A percentile compares a stretch with the other conserved stretches of the same genome.
phyloP scores from a whole-genome alignment of 1,140 invertebrate species.

The Nymphalis io region DNA sequence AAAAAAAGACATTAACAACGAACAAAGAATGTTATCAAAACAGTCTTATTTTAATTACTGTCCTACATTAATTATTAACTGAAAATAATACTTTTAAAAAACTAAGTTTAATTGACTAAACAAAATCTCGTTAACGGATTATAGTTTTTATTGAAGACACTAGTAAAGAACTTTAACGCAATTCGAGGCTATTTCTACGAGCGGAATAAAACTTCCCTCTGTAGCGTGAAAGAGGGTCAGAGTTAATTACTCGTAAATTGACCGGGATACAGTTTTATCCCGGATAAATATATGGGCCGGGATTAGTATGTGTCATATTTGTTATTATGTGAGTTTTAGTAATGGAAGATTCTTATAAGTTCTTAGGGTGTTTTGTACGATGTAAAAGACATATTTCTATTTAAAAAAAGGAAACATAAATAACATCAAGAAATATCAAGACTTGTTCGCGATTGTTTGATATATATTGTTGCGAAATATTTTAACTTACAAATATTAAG shows the following conservation, averaged over 20 bases:
- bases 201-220: constrained; percentile 75
- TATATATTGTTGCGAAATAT: background rate
- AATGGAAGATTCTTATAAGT: constrained; percentile 20
- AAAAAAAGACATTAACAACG: too few species aligned
- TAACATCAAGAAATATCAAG: too few species aligned
- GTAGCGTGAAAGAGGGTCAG: constrained; percentile 73
- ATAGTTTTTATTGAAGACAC: background rate
- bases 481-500: constrained; percentile 23
- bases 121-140: background rate
- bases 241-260: constrained; percentile 80
- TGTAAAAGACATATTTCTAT: background rate
- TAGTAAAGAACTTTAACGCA: constrained; percentile 54
- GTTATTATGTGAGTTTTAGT: constrained; percentile 48
- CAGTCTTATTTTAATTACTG: background rate
- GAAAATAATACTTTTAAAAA: too few species aligned
- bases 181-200: constrained; percentile 59
- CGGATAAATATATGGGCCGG: constrained; percentile 61
- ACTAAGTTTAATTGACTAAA: background rate
- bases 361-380: background rate
- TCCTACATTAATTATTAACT: too few species aligned
- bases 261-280: constrained; percentile 71
- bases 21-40: background rate
- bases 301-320: constrained; percentile 67
- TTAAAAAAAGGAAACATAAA: too few species aligned
- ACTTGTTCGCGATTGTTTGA: background rate